phyloP scores from a whole-genome alignment of 2,888 invertebrate species.

The Nephrotoma flavescens region DNA sequence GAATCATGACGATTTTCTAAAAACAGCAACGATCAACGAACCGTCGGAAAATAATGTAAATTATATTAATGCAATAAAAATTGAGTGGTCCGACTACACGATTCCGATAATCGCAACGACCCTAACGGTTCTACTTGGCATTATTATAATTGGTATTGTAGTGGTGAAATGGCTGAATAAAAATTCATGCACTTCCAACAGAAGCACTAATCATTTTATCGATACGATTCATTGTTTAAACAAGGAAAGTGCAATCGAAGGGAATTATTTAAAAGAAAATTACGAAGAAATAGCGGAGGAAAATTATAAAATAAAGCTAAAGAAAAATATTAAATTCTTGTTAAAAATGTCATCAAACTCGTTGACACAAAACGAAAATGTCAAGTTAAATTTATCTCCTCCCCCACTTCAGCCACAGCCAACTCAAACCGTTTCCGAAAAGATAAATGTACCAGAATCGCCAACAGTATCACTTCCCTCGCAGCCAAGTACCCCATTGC shows the following conservation, averaged over 20 bases:
- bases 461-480: neutral
- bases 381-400: neutral
- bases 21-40: neutral
- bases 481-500: neutral
- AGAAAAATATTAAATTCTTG: neutral
- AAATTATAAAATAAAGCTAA: neutral
- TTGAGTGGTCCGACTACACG: neutral
- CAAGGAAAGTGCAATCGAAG: neutral
- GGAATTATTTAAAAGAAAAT: neutral
- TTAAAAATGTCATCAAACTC: neutral
- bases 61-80: neutral
- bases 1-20: neutral
- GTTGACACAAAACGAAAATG: neutral
- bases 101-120: neutral
- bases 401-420: neutral
- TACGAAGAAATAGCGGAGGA: neutral
- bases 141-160: slow-evolving; percentile 13
- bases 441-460: neutral
- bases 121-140: slow-evolving; percentile 8
- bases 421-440: neutral
- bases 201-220: neutral
- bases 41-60: neutral
- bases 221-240: neutral
- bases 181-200: neutral
- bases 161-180: slow-evolving; percentile 15